Base-by-base conservation (phyloP, 2,888 invertebrate species). In the Ormyrus labotus region DNA sequence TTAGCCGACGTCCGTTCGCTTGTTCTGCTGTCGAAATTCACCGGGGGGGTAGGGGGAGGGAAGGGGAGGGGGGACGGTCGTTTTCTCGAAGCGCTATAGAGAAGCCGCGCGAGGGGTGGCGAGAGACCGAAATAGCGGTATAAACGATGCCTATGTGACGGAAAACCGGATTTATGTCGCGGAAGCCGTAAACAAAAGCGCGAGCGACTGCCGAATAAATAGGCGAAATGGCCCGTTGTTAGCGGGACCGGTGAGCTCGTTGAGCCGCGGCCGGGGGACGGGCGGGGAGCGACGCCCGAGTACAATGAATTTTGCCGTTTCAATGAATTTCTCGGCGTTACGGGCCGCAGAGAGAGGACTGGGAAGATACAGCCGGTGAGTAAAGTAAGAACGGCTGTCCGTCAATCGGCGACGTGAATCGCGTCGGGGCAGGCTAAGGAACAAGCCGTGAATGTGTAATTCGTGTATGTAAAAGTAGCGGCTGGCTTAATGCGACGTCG, bases 111-210 rank as follows among this genome's bases (percentile, higher is more conserved):
- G 47, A 48, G 48, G 45, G n/a, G 34, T 5, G 19, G 45, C 11
- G 19, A n/a, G 64, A 71, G 57, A 65, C 74, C 85, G 81, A 83
- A 85, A 84, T 84, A 84, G 83, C 83, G 80, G 78, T 83, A 83
- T 86, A 85, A 86, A 86, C 86, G 84, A 84, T 83, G 83, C 85
- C 85, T 84, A 84, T 85, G 84, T 86, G 86, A 85, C 84, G 86
- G 86, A 86, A 86, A 87, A 86, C 84, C 83, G 83, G 83, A 87
- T 87, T 87, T 86, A 87, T 86, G 84, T 84, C 79, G 70, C 84
- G 86, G 85, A 87, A 86, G 83, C 83, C 85, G 84, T 84, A 86
- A 87, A 87, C 87, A 87, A 83, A 85, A 84, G 83, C 82, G 69
- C 51, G 13, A 61, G 45, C 63, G 65, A 72, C 71, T 60, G 58